These are phyloP conservation scores for Danaus melanippus DNA, from an alignment of 1,140 invertebrate genomes.

Conservation along the genomic window DNA sequence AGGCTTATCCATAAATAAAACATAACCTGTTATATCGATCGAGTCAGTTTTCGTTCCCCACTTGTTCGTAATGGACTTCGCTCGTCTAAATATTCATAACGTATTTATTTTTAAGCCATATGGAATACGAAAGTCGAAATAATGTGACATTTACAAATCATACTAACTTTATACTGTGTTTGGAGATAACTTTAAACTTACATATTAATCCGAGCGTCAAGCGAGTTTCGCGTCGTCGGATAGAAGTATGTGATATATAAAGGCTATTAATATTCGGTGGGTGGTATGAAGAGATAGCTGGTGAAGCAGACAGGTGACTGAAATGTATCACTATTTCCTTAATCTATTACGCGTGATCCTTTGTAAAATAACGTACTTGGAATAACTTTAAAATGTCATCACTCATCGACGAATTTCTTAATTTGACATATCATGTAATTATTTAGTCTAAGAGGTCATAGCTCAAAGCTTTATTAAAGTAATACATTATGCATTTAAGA, in stretches of 20 bases:
- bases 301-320: slow-evolving; percentile 42
- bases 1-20: too few relatives aligned
- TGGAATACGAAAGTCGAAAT: not conserved
- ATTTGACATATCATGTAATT: too few relatives aligned
- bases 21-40: too few relatives aligned
- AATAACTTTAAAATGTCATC: slow-evolving; percentile 1
- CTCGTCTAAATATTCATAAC: too few relatives aligned
- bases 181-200: slow-evolving; percentile 33
- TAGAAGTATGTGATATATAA: slow-evolving; percentile 55
- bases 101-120: too few relatives aligned
- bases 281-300: slow-evolving; percentile 55
- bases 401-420: not conserved
- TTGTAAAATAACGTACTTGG: not conserved
- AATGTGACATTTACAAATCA: slow-evolving; percentile 16
- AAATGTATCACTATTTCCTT: slow-evolving; percentile 33
- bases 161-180: slow-evolving; percentile 11
- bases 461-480: too few relatives aligned
- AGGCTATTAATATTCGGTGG: slow-evolving; percentile 58
- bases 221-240: slow-evolving; percentile 45
- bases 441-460: too few relatives aligned
- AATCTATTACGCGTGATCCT: slow-evolving; percentile 1
- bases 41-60: too few relatives aligned
- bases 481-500: too few relatives aligned
- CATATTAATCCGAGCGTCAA: slow-evolving; percentile 45
- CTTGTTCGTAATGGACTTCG: too few relatives aligned